A percentile compares a stretch with the other conserved stretches of the same genome.
These are phyloP conservation scores for Ischnura elegans DNA, from an alignment of 2,888 invertebrate genomes.

Conservation along the genomic window DNA sequence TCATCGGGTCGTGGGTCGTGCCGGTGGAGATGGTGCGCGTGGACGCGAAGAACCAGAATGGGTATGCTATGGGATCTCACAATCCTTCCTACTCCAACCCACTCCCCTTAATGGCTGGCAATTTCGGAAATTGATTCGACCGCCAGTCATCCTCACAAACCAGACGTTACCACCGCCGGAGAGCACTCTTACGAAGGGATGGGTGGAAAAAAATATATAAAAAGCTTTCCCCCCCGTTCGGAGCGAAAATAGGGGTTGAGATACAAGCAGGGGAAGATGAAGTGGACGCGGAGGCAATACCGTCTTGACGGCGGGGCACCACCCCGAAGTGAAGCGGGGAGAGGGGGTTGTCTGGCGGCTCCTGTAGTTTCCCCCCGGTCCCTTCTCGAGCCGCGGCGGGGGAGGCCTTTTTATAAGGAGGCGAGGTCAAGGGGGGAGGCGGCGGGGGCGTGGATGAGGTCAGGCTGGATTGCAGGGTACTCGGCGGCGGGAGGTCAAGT, in stretches of 20 bases:
- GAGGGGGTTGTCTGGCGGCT: background rate
- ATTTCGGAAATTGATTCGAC: slow-evolving; percentile 38
- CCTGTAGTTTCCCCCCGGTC: background rate
- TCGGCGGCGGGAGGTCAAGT: slow-evolving; percentile 44
- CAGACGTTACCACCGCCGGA: background rate
- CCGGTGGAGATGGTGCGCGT: background rate
- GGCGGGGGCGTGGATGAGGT: slow-evolving; percentile 39
- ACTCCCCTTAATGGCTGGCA: slow-evolving; percentile 11
- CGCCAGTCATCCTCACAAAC: background rate
- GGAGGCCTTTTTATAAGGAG: background rate
- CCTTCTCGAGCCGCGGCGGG: background rate
- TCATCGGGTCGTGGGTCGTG: background rate
- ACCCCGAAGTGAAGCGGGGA: background rate
- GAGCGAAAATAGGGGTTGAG: background rate
- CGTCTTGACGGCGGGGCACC: background rate
- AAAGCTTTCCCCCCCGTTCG: background rate
- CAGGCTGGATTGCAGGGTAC: slow-evolving; percentile 56
- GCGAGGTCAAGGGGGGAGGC: background rate
- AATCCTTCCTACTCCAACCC: background rate
- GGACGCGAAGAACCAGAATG: too few species aligned
- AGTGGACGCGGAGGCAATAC: background rate
- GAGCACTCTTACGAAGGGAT: background rate
- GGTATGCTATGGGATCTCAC: background rate
- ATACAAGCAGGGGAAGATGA: background rate
- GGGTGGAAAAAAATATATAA: too few species aligned